Evolutionary conservation across 2,888 invertebrate species (phyloP), one percentile per base, ranked within the genome.

Genomic region (Sisyra terminalis): DNA sequence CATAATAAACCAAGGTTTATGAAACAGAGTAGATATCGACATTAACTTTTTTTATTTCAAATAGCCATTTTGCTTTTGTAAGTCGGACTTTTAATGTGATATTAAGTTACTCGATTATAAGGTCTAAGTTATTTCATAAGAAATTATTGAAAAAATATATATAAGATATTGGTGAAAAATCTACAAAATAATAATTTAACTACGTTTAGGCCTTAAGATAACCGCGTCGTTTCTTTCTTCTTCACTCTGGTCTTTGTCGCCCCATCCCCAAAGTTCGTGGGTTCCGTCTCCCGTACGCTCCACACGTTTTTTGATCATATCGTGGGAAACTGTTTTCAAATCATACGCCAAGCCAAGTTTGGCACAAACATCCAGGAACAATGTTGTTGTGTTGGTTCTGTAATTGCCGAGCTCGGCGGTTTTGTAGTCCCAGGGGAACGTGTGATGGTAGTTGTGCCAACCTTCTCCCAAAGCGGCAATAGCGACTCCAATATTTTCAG

Each of bases 401-500:
- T 74, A 75, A 54, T 75, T 73, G 15, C 84, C 84, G 31, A 82
- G 69, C 57, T 87, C 87, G 11, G 83, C 77, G 3, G 86, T 79
- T 55, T 82, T 78, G 68, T 87, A 87, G 56, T 87, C 86, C 76
- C 82, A 83, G 5, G 87, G 87, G 67, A 86, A 87, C 0, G 72
- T 69, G 63, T 88, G 88, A 55, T 88, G 88, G 60, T 85, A 88
- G 60, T 88, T 87, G 61, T 88, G 87, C 76, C 81, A 88, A 1
- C 87, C 87, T 57, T 84, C 83, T 1, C 83, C 84, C 42, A 80
- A 60, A 0, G 80, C 75, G 49, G 78, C 63, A 0, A 81, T 47
- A 0, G 83, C 67, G 0, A 86, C 84, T 1, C 69, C 62, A 18
- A 69, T 59, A 55, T 83, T 85, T 56, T 87, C 75, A 0, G 77